Evolutionary conservation across 2,888 invertebrate species (phyloP), one percentile per base, ranked within the genome.

Genomic region (Apantesis nais): DNA sequence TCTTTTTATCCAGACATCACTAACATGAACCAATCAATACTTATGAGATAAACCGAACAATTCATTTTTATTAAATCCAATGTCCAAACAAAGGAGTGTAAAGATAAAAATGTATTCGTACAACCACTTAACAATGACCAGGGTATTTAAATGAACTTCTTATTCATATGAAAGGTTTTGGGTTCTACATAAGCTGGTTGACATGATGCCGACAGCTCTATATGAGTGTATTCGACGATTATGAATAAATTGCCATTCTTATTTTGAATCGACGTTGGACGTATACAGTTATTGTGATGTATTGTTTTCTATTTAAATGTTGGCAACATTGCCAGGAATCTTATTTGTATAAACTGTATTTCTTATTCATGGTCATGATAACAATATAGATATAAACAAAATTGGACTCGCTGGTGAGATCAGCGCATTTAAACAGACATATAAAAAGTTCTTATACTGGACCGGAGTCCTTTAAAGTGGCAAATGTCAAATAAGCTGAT

Each of bases 81-180:
- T 80, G 72, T 66, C 67, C 66, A 72, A 76, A 75, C 68, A 76
- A 34, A 76, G 72, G 72, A 70, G 68, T 60, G 8, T 66, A 80
- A 81, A 81, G 79, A 81, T 81, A 81, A 79, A 78, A 75, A 71
- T 75, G 62, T 62, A 58, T 70, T 73, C 67, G 16, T 31, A 2
- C 1, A 34, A 44, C 79, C 71, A 78, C 11, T 60, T 14, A 39
- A 62, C 19, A 19, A 48, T 48, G 79, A 76, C 12, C 72, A 19
- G 2, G 11, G 29, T 62, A 70, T 67, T 71, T 62, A 25, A 71
- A 74, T 65, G 62, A 68, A 65, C 67, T 62, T 29, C 65, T 48
- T 74, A 44, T 63, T 25, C 52, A 16, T 72, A 34, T 63, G 22
- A 55, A 68, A 9, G 39, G 29, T 8, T 63, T n/a, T 29, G 34